Conservation (phyloP, 1,140 invertebrate species). For the Geopemphigus sp. region DNA sequence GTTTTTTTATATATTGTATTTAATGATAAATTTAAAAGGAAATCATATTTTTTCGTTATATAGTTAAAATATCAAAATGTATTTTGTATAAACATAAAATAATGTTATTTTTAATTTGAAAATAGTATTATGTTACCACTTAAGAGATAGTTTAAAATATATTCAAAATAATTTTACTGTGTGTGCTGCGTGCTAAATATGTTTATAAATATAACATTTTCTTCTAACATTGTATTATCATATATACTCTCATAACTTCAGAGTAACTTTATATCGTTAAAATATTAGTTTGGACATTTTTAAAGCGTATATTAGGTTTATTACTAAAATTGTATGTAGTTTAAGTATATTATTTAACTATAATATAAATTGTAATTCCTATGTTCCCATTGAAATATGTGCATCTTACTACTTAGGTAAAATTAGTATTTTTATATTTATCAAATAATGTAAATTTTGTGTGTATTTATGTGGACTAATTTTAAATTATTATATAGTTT, state of each 20-base stretch:
- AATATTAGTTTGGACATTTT: background rate
- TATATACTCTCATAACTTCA: background rate
- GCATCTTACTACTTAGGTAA: background rate
- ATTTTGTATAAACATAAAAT: background rate
- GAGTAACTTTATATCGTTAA: background rate
- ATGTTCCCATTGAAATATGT: background rate
- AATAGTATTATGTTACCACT: background rate
- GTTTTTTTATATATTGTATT: background rate
- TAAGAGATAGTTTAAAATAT: background rate
- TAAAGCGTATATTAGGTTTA: no score
- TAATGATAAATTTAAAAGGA: background rate
- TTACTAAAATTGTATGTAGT: background rate
- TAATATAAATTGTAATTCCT: background rate
- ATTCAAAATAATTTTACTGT: background rate
- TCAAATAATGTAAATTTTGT: background rate
- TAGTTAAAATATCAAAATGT: background rate
- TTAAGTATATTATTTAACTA: background rate
- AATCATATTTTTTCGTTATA: background rate
- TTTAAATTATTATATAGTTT: background rate
- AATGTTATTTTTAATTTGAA: background rate
- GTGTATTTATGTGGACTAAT: background rate
- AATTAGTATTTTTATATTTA: conserved; percentile 4
- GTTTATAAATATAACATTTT: background rate
- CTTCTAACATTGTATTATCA: background rate
- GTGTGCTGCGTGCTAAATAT: background rate